phyloP scores from a whole-genome alignment of 2,888 invertebrate genomes.

The Escarpia spicata region DNA sequence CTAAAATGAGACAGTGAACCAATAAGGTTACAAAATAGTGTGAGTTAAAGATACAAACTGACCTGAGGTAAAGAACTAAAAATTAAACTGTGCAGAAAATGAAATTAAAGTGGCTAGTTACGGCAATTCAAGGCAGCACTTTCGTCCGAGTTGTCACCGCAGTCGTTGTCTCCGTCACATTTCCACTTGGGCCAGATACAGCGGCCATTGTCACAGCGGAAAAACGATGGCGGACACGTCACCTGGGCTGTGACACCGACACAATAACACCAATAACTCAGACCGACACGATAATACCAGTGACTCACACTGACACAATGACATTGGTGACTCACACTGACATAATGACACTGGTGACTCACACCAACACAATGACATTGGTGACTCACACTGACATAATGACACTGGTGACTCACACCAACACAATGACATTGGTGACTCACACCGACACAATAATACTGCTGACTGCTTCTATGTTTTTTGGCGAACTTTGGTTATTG shows the following conservation, averaged over 20 bases:
- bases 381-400: neutral
- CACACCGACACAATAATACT: too few species aligned
- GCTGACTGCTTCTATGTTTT: too few species aligned
- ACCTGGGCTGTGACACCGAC: constrained; percentile 19
- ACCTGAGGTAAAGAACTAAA: neutral
- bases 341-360: too few species aligned
- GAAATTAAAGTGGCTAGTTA: constrained; percentile 29
- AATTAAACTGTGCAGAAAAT: constrained; percentile 62
- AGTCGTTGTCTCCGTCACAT: constrained; percentile 25
- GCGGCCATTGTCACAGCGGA: constrained; percentile 54
- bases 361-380: too few species aligned
- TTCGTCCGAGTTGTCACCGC: constrained; percentile 24
- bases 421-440: neutral
- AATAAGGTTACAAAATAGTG: neutral
- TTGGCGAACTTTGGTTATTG: too few species aligned
- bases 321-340: too few species aligned
- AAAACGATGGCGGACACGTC: constrained; percentile 68
- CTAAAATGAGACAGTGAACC: neutral
- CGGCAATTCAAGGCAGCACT: constrained; percentile 47
- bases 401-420: too few species aligned
- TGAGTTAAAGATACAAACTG: neutral
- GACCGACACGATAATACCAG: neutral
- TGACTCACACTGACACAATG: neutral
- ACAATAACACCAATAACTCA: constrained; percentile 7
- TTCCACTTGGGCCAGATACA: constrained; percentile 46